phyloP scores from a whole-genome alignment of 2,888 invertebrate genomes.

The Chrysotoxum bicinctum region DNA sequence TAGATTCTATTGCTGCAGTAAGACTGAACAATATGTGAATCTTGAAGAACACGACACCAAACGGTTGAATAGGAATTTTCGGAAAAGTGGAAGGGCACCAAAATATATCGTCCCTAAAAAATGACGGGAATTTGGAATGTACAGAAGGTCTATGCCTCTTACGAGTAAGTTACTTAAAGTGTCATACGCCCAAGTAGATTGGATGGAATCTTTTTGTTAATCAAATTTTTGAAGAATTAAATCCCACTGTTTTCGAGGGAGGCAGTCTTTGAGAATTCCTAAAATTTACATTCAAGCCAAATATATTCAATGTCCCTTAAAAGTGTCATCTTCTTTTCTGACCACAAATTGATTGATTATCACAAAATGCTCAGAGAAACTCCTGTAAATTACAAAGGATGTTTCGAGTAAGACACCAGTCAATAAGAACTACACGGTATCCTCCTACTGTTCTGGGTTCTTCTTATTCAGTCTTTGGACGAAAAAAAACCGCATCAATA shows the following conservation, averaged over 20 bases:
- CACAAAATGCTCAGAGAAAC: background rate
- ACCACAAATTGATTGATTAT: conserved; percentile 51
- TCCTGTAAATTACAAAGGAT: conserved; percentile 11
- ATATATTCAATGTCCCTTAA: conserved; percentile 3
- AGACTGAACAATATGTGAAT: too few relatives aligned
- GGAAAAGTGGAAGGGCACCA: too few relatives aligned
- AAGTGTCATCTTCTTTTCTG: background rate
- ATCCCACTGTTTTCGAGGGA: background rate
- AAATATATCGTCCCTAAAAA: too few relatives aligned
- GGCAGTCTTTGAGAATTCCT: background rate
- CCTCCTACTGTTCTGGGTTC: conserved; percentile 39
- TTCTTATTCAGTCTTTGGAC: background rate
- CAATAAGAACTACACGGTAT: background rate
- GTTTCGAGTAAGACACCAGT: background rate
- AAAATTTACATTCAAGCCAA: background rate
- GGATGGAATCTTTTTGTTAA: too few relatives aligned
- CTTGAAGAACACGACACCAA: too few relatives aligned
- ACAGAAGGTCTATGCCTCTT: too few relatives aligned
- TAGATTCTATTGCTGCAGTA: too few relatives aligned
- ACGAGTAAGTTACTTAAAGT: too few relatives aligned
- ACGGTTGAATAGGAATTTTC: too few relatives aligned
- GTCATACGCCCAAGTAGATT: too few relatives aligned
- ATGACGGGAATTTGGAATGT: too few relatives aligned
- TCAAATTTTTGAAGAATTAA: background rate
- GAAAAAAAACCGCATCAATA: conserved; percentile 56